Evolutionary conservation across 2,113 vertebrate species (phyloP).

Genomic region (Crocuta crocuta): DNA sequence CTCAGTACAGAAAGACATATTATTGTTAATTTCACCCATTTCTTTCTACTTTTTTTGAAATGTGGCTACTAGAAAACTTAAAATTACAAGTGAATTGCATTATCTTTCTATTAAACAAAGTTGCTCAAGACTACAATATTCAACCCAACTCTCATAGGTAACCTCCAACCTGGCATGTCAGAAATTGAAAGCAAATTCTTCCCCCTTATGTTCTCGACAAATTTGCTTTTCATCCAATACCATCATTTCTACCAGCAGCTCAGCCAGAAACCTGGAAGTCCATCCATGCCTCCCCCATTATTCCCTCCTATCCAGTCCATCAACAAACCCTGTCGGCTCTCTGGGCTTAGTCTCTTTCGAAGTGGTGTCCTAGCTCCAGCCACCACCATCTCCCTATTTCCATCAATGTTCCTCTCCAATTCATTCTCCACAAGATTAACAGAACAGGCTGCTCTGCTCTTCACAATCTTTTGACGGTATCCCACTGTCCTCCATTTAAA

Average conservation of each 20-base stretch:
- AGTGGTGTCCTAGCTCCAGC: background rate
- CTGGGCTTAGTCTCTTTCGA: background rate
- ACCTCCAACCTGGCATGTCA: background rate
- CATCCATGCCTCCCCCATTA: background rate
- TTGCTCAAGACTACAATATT: background rate
- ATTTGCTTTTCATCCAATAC: background rate
- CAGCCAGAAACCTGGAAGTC: background rate
- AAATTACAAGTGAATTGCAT: background rate
- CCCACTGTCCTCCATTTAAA: background rate
- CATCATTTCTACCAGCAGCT: background rate
- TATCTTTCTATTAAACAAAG: background rate
- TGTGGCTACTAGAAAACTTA: background rate
- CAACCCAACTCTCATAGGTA: constrained; percentile 5
- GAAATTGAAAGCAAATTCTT: background rate
- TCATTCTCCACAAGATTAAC: background rate
- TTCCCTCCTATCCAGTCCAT: background rate
- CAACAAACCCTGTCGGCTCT: background rate
- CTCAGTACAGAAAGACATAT: background rate
- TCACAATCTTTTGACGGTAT: background rate
- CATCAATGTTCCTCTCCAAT: background rate
- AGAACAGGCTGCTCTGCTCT: background rate
- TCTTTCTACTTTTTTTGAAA: background rate
- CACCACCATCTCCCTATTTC: background rate
- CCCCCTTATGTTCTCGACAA: background rate
- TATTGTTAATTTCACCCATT: background rate